Evolutionary conservation across 2,888 invertebrate genomes (phyloP).

Genomic region (Doris montereyensis): DNA sequence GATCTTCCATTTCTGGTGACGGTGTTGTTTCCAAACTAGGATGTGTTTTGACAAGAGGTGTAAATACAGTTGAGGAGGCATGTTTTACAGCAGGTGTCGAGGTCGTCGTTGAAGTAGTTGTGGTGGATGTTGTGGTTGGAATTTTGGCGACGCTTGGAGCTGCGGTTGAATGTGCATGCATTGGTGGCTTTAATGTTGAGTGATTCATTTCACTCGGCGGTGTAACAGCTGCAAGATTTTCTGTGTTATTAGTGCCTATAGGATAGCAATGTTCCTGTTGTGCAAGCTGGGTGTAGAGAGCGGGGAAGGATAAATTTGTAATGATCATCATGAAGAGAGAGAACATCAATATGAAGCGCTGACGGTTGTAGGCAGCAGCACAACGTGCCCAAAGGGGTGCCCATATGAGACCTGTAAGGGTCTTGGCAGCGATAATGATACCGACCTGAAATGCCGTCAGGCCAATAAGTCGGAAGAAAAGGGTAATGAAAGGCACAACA

Average conservation of each 20-base stretch:
- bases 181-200: no score
- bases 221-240: no score
- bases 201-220: no score
- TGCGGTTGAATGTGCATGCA: no score
- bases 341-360: conserved; percentile 60
- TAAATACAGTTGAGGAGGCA: no score
- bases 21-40: no score
- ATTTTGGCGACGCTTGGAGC: no score
- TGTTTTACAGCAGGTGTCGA: no score
- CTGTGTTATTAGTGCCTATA: no score
- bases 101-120: no score
- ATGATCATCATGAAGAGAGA: conserved; percentile 64
- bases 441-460: conserved; percentile 65
- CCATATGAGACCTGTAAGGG: conserved; percentile 60
- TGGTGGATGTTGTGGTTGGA: no score
- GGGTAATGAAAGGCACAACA: conserved; percentile 66
- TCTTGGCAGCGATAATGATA: conserved; percentile 61
- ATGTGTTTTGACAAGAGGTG: no score
- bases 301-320: conserved; percentile 60
- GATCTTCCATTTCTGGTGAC: background rate
- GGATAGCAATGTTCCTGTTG: conserved; percentile 35
- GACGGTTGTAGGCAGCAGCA: conserved; percentile 61
- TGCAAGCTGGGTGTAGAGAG: conserved; percentile 49
- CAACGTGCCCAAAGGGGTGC: conserved; percentile 66
- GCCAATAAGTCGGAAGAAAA: conserved; percentile 65